Evolutionary conservation across 2,888 invertebrate species (phyloP), one percentile per base, ranked within the genome.

Genomic region (Steromphala cineraria): DNA sequence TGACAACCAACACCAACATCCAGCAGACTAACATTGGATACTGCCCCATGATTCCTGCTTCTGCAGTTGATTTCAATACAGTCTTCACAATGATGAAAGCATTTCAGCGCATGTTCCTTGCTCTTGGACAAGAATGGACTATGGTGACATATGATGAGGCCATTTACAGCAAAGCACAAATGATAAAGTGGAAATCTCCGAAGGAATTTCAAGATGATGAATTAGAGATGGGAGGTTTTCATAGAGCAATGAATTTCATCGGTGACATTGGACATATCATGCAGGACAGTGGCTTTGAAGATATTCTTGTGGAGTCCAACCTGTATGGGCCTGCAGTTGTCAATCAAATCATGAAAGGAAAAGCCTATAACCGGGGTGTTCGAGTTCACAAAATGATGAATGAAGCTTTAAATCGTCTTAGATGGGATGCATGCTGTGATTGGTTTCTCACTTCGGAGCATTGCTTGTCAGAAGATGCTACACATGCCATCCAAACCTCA

Each of bases 81-180:
- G 52, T 82, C 15, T 71, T 77, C 28, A 78, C 74, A 2, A 74
- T 71, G 80, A 82, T 75, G 78, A 78, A 80, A 67, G 46, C n/a
- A 2, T 80, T 80, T 53, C 46, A 80, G 67, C 2, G 19, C 21
- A 10, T 80, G 40, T 80, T 78, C 52, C 52, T 67, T 28, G 17
- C 82, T 13, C 46, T 80, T 40, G 77, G 77, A 8, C 76, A 82
- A 53, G 67, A 76, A 21, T 82, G 76, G 82, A 80, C 79, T 0
- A 62, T 75, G 28, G 71, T 80, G 17, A 82, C 82, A 28, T 82
- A 80, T 67, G 75, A 82, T 52, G 82, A 82, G 53, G 80, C 80
- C 19, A 82, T 82, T 53, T 82, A 82, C 71, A 80, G 82, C 62
- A 82, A 82, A 71, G 82, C 77, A 36, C 82, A 80, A 28, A 76